Conservation (phyloP, 2,113 vertebrate species). For the Amphilophus citrinellus region DNA sequence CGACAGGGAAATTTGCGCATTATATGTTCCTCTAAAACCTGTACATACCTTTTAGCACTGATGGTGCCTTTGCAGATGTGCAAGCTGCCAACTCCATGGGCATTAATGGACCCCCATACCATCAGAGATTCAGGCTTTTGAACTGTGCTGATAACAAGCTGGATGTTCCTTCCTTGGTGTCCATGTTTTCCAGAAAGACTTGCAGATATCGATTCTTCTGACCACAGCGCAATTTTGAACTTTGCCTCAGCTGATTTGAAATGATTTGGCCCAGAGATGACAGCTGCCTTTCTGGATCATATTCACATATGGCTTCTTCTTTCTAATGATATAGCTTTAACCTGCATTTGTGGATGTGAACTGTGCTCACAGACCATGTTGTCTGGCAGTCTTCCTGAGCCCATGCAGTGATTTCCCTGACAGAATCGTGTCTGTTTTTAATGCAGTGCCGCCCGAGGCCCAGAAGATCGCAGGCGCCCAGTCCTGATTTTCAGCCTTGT, state of each 20-base stretch:
- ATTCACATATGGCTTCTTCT: background rate
- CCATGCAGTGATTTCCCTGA: too few relatives aligned
- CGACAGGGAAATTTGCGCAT: too few relatives aligned
- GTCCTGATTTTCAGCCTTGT: too few relatives aligned
- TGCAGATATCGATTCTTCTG: background rate
- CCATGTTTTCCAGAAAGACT: background rate
- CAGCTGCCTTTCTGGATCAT: background rate
- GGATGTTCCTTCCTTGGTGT: background rate
- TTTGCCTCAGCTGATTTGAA: slow-evolving; percentile 2
- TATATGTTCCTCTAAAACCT: background rate
- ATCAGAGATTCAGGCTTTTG: background rate
- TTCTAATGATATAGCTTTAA: background rate
- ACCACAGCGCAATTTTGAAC: background rate
- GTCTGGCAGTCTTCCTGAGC: too few relatives aligned
- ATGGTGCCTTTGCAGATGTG: background rate
- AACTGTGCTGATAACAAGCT: background rate
- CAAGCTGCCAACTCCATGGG: background rate
- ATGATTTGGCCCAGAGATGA: background rate
- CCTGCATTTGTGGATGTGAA: background rate
- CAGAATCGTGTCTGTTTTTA: background rate
- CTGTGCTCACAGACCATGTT: too few relatives aligned
- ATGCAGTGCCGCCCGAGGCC: background rate
- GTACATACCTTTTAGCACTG: background rate
- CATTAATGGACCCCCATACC: fast-evolving
- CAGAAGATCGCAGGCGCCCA: too few relatives aligned